Percentiles rank a stretch among this genome's conserved stretches.
Conservation (phyloP, 2,797 vertebrate species). For the Alectoris magna region DNA sequence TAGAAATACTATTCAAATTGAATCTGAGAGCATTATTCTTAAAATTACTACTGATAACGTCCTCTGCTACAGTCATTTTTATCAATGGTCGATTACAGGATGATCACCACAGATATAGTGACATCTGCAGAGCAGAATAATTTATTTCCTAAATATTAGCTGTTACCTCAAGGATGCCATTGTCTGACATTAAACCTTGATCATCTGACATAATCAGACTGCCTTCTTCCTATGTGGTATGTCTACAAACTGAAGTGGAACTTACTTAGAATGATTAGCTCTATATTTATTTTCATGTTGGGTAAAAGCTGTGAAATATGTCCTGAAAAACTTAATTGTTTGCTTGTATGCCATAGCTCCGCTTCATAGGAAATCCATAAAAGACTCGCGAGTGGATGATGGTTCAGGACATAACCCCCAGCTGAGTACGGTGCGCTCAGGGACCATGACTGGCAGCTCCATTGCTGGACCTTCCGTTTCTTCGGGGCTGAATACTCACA, state of each 20-base stretch:
- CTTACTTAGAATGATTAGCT: neutral
- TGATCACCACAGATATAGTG: neutral
- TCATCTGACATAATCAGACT: neutral
- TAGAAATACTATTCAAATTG: neutral
- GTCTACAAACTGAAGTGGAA: neutral
- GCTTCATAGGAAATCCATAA: slow-evolving; percentile 59
- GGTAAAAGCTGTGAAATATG: fast-evolving
- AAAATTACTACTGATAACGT: neutral
- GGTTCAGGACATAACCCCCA: slow-evolving; percentile 2
- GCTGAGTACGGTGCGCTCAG: slow-evolving; percentile 53
- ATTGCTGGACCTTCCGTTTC: slow-evolving; percentile 56
- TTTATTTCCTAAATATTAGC: neutral
- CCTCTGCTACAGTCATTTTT: neutral
- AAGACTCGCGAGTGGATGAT: slow-evolving; percentile 67
- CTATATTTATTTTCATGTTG: neutral
- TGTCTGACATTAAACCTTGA: neutral
- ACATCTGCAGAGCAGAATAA: neutral
- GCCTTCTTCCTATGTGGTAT: neutral
- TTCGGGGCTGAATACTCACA: neutral
- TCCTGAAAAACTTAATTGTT: neutral
- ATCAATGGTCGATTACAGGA: fast-evolving
- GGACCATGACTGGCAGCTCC: slow-evolving; percentile 61
- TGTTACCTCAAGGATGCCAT: neutral
- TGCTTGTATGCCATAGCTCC: slow-evolving; percentile 75
- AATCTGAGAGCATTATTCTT: neutral